Percentiles rank a stretch among this genome's conserved stretches.
Conservation (phyloP, 2,797 vertebrate genomes). For the Jordanella pulchra region DNA sequence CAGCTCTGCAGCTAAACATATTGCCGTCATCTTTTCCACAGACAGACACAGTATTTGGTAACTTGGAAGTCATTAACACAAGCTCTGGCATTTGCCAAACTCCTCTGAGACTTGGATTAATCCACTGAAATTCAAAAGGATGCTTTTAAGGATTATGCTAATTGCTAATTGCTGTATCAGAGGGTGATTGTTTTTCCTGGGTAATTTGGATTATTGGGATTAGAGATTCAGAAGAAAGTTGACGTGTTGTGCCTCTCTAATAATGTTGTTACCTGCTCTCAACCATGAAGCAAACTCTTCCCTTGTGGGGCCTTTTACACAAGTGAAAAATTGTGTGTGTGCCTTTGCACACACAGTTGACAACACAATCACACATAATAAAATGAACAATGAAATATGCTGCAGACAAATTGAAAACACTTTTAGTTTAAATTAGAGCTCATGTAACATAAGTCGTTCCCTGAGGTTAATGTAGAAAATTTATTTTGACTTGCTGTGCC, state of each 20-base stretch:
- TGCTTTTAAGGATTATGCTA: conserved; percentile 77
- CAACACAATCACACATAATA: conserved; percentile 8
- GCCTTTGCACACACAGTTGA: neutral
- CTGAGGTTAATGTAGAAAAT: neutral
- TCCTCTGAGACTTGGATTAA: conserved; percentile 67
- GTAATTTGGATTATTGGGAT: conserved; percentile 70
- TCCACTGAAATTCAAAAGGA: conserved; percentile 61
- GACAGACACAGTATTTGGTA: conserved; percentile 18
- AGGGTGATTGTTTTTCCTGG: conserved; percentile 70
- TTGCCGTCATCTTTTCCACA: conserved; percentile 29
- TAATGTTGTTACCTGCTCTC: conserved; percentile 44
- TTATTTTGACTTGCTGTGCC: conserved; percentile 8
- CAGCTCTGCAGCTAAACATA: conserved; percentile 21
- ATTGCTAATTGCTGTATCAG: conserved; percentile 74
- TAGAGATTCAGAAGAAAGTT: conserved; percentile 58
- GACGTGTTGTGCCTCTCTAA: conserved; percentile 52
- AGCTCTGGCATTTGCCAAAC: conserved; percentile 58
- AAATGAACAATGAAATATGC: conserved; percentile 12
- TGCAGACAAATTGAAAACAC: conserved; percentile 16
- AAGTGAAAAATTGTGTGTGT: conserved; percentile 17
- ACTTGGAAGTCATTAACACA: conserved; percentile 57
- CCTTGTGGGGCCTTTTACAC: conserved; percentile 12
- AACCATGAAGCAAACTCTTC: conserved; percentile 24
- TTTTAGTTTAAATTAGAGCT: conserved; percentile 18
- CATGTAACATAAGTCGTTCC: conserved; percentile 1